A percentile compares a stretch with the other conserved stretches of the same genome.
Evolutionary conservation across 2,888 invertebrate species (phyloP).

Genomic region (Spicauda simplicius): DNA sequence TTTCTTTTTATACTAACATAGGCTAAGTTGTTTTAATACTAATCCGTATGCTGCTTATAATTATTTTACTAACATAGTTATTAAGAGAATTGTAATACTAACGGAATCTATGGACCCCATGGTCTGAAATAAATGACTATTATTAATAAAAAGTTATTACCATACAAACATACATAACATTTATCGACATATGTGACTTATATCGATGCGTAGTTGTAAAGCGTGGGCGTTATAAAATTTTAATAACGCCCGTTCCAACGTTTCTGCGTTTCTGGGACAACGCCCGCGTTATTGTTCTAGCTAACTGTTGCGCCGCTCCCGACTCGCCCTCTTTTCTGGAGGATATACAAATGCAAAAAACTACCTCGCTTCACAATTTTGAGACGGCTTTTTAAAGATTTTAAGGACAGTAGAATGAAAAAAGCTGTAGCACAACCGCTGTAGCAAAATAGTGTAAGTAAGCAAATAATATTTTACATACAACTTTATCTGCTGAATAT

Average conservation of each 20-base stretch:
- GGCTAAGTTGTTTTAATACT: no score
- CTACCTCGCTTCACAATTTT: conserved; percentile 21
- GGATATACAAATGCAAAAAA: conserved; percentile 37
- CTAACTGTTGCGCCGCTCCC: conserved; percentile 36
- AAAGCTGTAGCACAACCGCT: no score
- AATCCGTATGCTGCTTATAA: no score
- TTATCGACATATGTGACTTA: neutral
- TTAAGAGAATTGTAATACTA: no score
- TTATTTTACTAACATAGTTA: no score
- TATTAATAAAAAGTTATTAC: neutral
- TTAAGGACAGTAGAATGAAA: neutral
- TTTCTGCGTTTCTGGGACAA: conserved; percentile 46
- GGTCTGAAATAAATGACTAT: no score
- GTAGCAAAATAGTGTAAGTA: no score
- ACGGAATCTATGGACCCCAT: no score
- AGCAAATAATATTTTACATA: no score
- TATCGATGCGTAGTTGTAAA: neutral
- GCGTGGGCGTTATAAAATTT: conserved; percentile 39
- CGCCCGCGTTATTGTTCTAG: conserved; percentile 47
- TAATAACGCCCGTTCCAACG: conserved; percentile 39
- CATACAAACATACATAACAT: neutral
- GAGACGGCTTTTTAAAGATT: neutral
- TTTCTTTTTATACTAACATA: no score
- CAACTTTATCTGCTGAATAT: no score
- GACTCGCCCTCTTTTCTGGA: conserved; percentile 25